Percentiles rank a stretch among this genome's conserved stretches.
Conservation (phyloP, 2,113 vertebrate species). For the Periophthalmodon schlosseri region DNA sequence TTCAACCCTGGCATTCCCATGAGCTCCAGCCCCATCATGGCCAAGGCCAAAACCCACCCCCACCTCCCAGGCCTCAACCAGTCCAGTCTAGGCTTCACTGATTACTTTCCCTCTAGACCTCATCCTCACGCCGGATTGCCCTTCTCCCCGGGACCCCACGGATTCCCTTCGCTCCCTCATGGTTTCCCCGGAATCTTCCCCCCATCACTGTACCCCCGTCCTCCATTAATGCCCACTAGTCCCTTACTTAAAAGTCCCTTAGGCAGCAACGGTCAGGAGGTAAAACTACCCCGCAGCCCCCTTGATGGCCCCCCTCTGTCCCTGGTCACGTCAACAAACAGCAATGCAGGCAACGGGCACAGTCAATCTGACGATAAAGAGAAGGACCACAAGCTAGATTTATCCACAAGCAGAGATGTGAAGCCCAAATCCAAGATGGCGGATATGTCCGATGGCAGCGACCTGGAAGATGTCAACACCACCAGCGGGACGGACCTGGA, state of each 20-base stretch:
- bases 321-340: constrained; percentile 81
- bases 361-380: constrained; percentile 80
- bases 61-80: constrained; percentile 85
- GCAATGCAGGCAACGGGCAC: constrained; percentile 70
- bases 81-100: constrained; percentile 85
- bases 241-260: constrained; percentile 91
- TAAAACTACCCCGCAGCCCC: constrained; percentile 87
- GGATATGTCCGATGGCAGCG: constrained; percentile 92
- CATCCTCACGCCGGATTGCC: constrained; percentile 85
- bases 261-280: constrained; percentile 82
- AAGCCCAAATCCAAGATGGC: constrained; percentile 89
- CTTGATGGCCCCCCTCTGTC: constrained; percentile 84
- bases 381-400: constrained; percentile 81
- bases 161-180: constrained; percentile 82
- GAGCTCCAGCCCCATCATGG: constrained; percentile 89
- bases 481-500: constrained; percentile 97
- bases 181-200: constrained; percentile 94
- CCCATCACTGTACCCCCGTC: constrained; percentile 90
- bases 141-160: constrained; percentile 83
- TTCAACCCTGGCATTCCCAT: constrained; percentile 91
- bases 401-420: constrained; percentile 76
- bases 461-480: constrained; percentile 98
- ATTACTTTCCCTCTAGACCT: constrained; percentile 92
- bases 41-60: constrained; percentile 87
- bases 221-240: constrained; percentile 91